Evolutionary conservation across 53 echinoderm and acorn worm genomes (phyloP), one percentile per base, ranked within the genome.

Genomic region (Echinarachnius parma): DNA sequence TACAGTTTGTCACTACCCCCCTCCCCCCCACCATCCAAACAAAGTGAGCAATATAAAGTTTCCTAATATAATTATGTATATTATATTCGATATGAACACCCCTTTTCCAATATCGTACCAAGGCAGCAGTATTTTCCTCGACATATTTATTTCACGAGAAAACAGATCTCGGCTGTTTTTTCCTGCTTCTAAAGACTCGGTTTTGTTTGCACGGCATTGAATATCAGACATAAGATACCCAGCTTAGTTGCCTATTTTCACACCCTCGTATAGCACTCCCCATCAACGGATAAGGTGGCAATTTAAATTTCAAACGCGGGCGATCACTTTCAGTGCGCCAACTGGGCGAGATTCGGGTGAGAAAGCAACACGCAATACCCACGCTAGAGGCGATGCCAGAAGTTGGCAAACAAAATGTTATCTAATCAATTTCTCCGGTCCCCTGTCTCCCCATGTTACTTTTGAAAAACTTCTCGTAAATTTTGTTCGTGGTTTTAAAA

Each of bases 371-470:
- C 67, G 67, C 31, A 30, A 67, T 67, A 67, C 67, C 46, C 67
- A 49, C 50, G 67, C 67, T 67, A 50, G 49, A 28, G 67, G 67
- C 67, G 18, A 50, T 33, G 67, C 67, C 50, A 50, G 21, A 30
- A 67, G 67, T 67, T 31, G 67, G 67, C 67, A 67, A 67, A 67
- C 67, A 67, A 67, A 67, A 67, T 49, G 28, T 49, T 67, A 67
- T 67, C 67, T 49, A 67, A 67, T 67, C 67, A 67, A 67, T 67
- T 67, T 67, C 67, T 22, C 48, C 49, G 28, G n/a, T 28, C 32
- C 35, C 44, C 28, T 28, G 29, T n/a, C 61, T 61, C 61, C 33
- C 61, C 37, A 13, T 39, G 42, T n/a, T n/a, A n/a, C n/a, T n/a
- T n/a, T n/a, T n/a, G n/a, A n/a, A n/a, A n/a, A n/a, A n/a, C n/a